Conservation (phyloP, 2,797 vertebrate species). For the Nyctalus aviator region DNA sequence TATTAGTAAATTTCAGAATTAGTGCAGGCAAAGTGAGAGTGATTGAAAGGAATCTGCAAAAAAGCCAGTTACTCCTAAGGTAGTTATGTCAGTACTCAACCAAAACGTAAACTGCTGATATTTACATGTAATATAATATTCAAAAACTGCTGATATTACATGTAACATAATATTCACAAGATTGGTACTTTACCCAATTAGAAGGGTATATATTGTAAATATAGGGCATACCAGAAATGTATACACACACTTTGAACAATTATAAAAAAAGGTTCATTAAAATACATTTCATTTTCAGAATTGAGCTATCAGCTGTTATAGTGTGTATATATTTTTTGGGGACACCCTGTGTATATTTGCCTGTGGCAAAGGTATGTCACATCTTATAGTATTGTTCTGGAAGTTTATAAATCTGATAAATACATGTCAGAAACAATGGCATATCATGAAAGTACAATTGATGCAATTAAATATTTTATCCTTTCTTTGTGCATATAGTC, state of each 20-base stretch:
- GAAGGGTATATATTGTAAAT: background rate
- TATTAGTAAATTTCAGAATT: conserved; percentile 1
- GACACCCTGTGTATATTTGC: background rate
- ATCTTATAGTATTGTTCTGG: background rate
- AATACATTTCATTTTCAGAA: no score
- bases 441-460: conserved; percentile 15
- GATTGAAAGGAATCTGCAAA: background rate
- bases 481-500: conserved; percentile 3
- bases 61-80: background rate
- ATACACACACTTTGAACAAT: no score
- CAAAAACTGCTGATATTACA: background rate
- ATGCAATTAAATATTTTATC: conserved; percentile 41
- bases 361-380: background rate
- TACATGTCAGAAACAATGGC: background rate
- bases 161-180: background rate
- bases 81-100: background rate
- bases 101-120: background rate
- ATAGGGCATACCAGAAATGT: no score
- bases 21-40: background rate
- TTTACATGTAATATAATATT: background rate
- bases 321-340: no score
- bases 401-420: background rate
- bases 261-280: no score
- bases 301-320: no score
- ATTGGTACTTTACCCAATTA: background rate